Base-by-base conservation (phyloP, 2,888 invertebrate species). In the Sclerodermus sp. region DNA sequence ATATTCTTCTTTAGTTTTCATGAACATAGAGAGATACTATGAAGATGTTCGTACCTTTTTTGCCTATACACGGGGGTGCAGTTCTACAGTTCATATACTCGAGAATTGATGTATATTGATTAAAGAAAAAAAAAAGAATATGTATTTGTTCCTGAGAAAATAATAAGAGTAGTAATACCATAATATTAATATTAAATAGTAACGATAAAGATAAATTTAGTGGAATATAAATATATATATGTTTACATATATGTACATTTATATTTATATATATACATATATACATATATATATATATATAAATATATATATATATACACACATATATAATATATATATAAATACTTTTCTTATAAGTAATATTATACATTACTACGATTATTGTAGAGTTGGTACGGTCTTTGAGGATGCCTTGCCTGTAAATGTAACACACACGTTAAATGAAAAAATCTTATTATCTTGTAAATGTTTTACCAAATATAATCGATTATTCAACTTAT, bases 391-490 rank as follows among this genome's bases (percentile, higher is more conserved):
- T 71, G 74, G 74, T 77, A 75, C 74, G 73, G 74, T 76, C 73
- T 74, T 76, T 71, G 73, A 76, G 64, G 73, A 74, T 77, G 76
- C 76, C 76, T 77, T 77, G 75, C 68, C 76, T 75, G 75, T 75
- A 76, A 73, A 77, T 76, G 75, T 76, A 76, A 70, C 66, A 67
- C 66, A 68, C 23, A 23, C 23, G 67, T 71, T 70, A 66, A 71
- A 68, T 66, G 66, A 73, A 67, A 65, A 71, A 71, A 71, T 72
- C 73, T 76, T 73, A 76, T 73, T 76, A 76, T 67, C 76, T 76
- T 76, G 75, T 76, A 77, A 76, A 77, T 77, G 77, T 77, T 76
- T 77, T 77, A 76, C 73, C 75, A 77, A 77, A 77, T 77, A 77
- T 77, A 77, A 77, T 76, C 76, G 65, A 75, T 68, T 73, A 75